Conservation (phyloP, 2,888 invertebrate species). For the Anticlea derivata region DNA sequence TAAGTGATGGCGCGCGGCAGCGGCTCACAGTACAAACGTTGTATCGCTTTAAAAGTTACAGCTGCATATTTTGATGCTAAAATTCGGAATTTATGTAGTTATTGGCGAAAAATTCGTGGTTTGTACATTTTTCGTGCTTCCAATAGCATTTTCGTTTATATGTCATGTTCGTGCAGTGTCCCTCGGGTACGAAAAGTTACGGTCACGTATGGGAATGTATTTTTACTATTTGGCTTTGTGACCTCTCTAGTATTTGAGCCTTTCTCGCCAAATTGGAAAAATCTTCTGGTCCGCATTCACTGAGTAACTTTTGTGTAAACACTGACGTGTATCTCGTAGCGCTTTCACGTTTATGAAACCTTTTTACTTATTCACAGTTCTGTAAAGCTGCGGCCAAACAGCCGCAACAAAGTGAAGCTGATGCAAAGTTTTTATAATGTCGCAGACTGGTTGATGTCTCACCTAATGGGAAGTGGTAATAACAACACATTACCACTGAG, state of each 20-base stretch:
- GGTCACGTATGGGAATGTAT: conserved; percentile 65
- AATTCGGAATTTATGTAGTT: conserved; percentile 40
- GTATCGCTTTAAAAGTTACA: conserved; percentile 24
- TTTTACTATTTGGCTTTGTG: conserved; percentile 67
- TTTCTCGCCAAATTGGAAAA: conserved; percentile 71
- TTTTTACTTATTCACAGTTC: conserved; percentile 44
- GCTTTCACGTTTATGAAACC: conserved; percentile 49
- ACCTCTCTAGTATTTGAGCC: conserved; percentile 59
- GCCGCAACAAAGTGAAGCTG: neutral
- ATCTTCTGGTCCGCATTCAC: conserved; percentile 58
- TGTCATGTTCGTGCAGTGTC: conserved; percentile 55
- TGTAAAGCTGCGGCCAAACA: conserved; percentile 26
- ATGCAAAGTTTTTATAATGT: too few species aligned
- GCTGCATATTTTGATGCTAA: conserved; percentile 29
- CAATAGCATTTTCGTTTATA: conserved; percentile 57
- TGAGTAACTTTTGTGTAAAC: conserved; percentile 58
- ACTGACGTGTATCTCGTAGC: conserved; percentile 42
- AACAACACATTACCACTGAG: too few species aligned
- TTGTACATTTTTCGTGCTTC: conserved; percentile 52
- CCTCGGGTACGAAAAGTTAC: conserved; percentile 58
- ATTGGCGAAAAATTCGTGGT: conserved; percentile 45
- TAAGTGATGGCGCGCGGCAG: too few species aligned
- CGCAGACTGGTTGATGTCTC: too few species aligned
- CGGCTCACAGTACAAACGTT: conserved; percentile 4
- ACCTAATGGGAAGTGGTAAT: too few species aligned